Conservation (phyloP, 2,113 vertebrate genomes). For the Siniperca knerii region DNA sequence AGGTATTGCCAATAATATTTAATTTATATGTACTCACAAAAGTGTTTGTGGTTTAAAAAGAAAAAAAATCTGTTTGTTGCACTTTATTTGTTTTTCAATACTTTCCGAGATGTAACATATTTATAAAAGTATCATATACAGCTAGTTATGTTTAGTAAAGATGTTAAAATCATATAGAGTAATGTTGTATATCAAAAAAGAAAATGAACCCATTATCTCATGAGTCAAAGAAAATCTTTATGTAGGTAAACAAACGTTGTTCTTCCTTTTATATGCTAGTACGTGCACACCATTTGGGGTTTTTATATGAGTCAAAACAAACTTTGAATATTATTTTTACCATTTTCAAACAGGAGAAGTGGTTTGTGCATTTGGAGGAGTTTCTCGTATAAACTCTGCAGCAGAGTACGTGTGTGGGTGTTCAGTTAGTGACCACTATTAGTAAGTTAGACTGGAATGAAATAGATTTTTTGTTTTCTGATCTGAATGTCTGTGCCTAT, state of each 20-base stretch:
- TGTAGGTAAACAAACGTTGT: slow-evolving; percentile 59
- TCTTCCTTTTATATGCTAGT: slow-evolving; percentile 81
- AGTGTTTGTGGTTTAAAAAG: slow-evolving; percentile 65
- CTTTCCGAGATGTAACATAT: slow-evolving; percentile 75
- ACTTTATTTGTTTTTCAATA: slow-evolving; percentile 66
- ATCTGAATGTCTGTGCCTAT: slow-evolving; percentile 68
- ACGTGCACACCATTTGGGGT: slow-evolving; percentile 44
- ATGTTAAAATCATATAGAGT: slow-evolving; percentile 71
- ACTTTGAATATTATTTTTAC: slow-evolving; percentile 62
- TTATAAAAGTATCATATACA: slow-evolving; percentile 72
- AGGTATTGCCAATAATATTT: slow-evolving; percentile 57
- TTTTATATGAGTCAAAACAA: slow-evolving; percentile 67
- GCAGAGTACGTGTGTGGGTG: slow-evolving; percentile 40
- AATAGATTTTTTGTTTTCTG: slow-evolving; percentile 37
- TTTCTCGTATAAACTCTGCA: slow-evolving; percentile 54
- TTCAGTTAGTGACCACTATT: slow-evolving; percentile 46
- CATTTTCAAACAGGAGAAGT: slow-evolving; percentile 54
- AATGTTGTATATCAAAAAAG: slow-evolving; percentile 70
- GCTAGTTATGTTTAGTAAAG: slow-evolving; percentile 74
- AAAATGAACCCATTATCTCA: slow-evolving; percentile 47
- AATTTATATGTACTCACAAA: slow-evolving; percentile 63
- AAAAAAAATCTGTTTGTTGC: slow-evolving; percentile 60
- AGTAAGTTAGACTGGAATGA: slow-evolving; percentile 48
- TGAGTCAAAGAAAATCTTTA: slow-evolving; percentile 57
- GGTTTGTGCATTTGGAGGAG: slow-evolving; percentile 46